Evolutionary conservation across 2,113 vertebrate genomes (phyloP), one percentile per base, ranked within the genome.

Genomic region (Urocolius indicus): DNA sequence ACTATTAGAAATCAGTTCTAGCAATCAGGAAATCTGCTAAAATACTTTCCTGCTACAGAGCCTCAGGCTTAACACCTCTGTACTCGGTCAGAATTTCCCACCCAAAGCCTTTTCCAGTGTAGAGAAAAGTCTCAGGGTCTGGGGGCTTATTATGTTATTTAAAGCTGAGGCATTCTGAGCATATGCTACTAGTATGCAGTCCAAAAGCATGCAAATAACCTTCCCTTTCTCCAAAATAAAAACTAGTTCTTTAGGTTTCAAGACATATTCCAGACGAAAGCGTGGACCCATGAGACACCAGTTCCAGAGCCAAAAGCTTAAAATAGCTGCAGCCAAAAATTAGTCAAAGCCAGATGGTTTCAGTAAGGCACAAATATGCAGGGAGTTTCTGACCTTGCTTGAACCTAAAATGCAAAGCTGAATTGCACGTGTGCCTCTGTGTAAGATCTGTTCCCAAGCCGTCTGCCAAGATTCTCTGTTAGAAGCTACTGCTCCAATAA

Each of bases 11-110:
- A 91, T 95, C 84, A 92, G 92, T 76, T 75, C 58, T 72, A 48
- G 89, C 69, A 48, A 89, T 96, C 96, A 95, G 95, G 94, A 97
- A 97, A 94, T 92, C 91, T 96, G 90, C 69, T 93, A n/a, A 90
- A 93, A 94, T 92, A 93, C 76, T 96, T 97, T 97, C 94, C 94
- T 96, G 87, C 91, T 89, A 27, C 87, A 71, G 66, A 92, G 49
- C 16, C 61, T 66, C 27, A 38, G 51, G 61, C 32, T 92, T 92
- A 93, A 57, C 69, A 94, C 73, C 81, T 92, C 57, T 57, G 38
- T 88, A 32, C 38, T 58, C 20, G 49, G 74, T 75, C 84, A 93
- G 49, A 91, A 57, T 59, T 93, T 94, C 86, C 86, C 83, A 66
- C 36, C 62, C 63, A 78, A 58, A 13, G 24, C 75, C 26, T 75